phyloP scores from a whole-genome alignment of 2,113 vertebrate genomes.

The Etheostoma cragini region DNA sequence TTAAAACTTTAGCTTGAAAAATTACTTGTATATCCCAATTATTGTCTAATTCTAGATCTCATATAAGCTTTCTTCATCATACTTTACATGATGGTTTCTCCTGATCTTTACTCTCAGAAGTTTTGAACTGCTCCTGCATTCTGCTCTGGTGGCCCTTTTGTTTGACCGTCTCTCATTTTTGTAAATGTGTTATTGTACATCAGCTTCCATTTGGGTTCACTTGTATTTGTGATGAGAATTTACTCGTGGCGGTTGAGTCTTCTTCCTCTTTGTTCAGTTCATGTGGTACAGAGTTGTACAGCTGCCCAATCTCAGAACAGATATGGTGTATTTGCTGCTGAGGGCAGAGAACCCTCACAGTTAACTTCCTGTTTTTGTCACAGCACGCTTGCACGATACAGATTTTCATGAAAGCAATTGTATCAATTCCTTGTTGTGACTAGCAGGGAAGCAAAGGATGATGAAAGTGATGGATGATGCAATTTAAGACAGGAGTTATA shows the following conservation, averaged over 20 bases:
- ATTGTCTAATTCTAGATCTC: neutral
- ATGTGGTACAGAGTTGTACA: constrained; percentile 37
- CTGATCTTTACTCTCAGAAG: neutral
- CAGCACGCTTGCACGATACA: constrained; percentile 1
- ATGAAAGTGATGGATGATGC: neutral
- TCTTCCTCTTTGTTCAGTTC: constrained; percentile 58
- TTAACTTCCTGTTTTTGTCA: constrained; percentile 74
- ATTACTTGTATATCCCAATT: neutral
- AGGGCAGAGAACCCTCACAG: constrained; percentile 32
- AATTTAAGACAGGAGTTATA: neutral
- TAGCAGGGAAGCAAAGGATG: neutral
- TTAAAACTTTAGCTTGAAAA: neutral
- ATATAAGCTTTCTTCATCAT: too few species aligned
- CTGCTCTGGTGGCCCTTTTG: neutral
- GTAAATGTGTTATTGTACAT: neutral
- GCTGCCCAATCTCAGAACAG: constrained; percentile 25
- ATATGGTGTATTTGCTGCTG: constrained; percentile 29
- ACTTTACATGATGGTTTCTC: too few species aligned
- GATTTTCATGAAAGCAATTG: constrained; percentile 45
- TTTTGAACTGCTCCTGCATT: neutral
- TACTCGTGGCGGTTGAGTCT: constrained; percentile 28
- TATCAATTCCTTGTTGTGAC: neutral
- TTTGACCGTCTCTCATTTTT: neutral
- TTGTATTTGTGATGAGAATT: neutral
- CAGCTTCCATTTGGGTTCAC: neutral